Evolutionary conservation across 2,113 vertebrate species (phyloP).

Genomic region (Leptosomus discolor): DNA sequence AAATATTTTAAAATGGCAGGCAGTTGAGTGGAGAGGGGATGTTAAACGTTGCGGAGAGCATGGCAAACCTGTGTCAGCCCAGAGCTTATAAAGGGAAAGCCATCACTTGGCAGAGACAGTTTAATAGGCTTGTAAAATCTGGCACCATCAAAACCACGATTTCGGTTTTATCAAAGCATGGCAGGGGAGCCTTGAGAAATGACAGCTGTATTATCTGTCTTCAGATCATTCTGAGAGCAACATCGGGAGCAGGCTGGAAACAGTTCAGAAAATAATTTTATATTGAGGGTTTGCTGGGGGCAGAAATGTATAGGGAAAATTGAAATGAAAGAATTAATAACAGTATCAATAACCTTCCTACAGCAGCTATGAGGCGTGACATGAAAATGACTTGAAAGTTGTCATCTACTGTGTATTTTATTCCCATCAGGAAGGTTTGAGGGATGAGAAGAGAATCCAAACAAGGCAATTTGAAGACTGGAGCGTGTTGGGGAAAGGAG

Average conservation of each 20-base stretch:
- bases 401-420: constrained; percentile 21
- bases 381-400: constrained; percentile 31
- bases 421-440: constrained; percentile 26
- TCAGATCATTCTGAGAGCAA: constrained; percentile 6
- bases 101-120: constrained; percentile 40
- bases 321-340: constrained; percentile 56
- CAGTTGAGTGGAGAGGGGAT: neutral
- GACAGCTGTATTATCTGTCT: constrained; percentile 60
- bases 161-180: constrained; percentile 52
- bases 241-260: constrained; percentile 35
- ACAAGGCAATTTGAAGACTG: constrained; percentile 34
- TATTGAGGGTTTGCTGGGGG: constrained; percentile 36
- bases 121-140: constrained; percentile 57
- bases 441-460: constrained; percentile 31
- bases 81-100: constrained; percentile 23
- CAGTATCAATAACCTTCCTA: constrained; percentile 44
- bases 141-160: constrained; percentile 47
- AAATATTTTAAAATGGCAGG: neutral
- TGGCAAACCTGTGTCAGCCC: constrained; percentile 27
- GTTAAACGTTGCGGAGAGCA: neutral
- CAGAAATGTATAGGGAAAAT: constrained; percentile 17
- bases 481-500: neutral
- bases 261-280: constrained; percentile 9
- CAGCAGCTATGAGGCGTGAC: neutral
- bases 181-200: constrained; percentile 46